These are phyloP conservation scores for Xenopus tropicalis DNA, from an alignment of 2,113 vertebrate genomes.

Conservation along the genomic window UCB_Xtro_10.0 CM004446.2:11013001-11013500, in stretches of 20 bases:
- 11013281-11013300: slow-evolving; percentile 47
- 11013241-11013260: slow-evolving; percentile 41
- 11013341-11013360: slow-evolving; percentile 26
- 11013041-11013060: no score
- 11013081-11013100: background rate
- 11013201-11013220: slow-evolving; percentile 39
- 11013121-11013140: slow-evolving; percentile 6
- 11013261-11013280: slow-evolving; percentile 48
- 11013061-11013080: no score
- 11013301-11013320: slow-evolving; percentile 37
- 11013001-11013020: no score
- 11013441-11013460: no score
- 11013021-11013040: no score
- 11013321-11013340: slow-evolving; percentile 36
- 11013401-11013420: no score
- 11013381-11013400: background rate
- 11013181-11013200: slow-evolving; percentile 33
- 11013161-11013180: slow-evolving; percentile 6
- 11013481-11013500: no score
- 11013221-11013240: slow-evolving; percentile 54
- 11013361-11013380: slow-evolving; percentile 38
- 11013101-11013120: slow-evolving; percentile 37
- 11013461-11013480: no score
- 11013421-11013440: no score
- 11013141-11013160: slow-evolving; percentile 20